phyloP scores from a whole-genome alignment of 2,113 vertebrate genomes.

The Sander lucioperca region DNA sequence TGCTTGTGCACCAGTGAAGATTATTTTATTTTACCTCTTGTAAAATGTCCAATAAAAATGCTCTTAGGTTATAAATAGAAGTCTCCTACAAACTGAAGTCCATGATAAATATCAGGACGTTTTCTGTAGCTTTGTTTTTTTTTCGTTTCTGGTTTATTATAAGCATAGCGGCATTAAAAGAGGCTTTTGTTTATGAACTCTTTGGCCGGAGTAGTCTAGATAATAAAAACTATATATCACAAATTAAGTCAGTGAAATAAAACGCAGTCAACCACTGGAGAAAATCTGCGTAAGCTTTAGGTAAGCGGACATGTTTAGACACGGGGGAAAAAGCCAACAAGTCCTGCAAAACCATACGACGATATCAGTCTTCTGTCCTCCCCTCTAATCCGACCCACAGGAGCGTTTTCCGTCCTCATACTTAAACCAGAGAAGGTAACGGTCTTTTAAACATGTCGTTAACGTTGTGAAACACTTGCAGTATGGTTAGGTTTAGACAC shows the following conservation, averaged over 20 bases:
- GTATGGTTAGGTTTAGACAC: too few relatives aligned
- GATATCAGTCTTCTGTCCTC: too few relatives aligned
- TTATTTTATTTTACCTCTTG: neutral
- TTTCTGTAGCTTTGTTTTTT: neutral
- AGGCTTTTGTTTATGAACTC: neutral
- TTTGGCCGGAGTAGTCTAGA: neutral
- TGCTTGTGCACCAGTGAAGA: neutral
- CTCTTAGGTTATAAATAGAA: neutral
- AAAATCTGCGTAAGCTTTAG: neutral
- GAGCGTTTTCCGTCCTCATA: too few relatives aligned
- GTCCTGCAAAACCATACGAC: too few relatives aligned
- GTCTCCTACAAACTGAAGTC: neutral
- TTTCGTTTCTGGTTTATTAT: conserved; percentile 6
- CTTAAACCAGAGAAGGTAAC: too few relatives aligned
- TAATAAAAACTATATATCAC: neutral
- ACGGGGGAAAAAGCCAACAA: too few relatives aligned
- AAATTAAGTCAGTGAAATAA: neutral
- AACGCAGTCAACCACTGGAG: neutral
- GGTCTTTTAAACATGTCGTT: too few relatives aligned
- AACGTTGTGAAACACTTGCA: too few relatives aligned
- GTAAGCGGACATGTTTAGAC: too few relatives aligned
- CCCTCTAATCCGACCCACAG: too few relatives aligned
- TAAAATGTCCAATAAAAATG: conserved; percentile 10
- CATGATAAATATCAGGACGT: conserved; percentile 14
- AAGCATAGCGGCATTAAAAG: neutral